Base-by-base conservation (phyloP, 2,797 vertebrate genomes). In the Sebastes steindachneri region DNA sequence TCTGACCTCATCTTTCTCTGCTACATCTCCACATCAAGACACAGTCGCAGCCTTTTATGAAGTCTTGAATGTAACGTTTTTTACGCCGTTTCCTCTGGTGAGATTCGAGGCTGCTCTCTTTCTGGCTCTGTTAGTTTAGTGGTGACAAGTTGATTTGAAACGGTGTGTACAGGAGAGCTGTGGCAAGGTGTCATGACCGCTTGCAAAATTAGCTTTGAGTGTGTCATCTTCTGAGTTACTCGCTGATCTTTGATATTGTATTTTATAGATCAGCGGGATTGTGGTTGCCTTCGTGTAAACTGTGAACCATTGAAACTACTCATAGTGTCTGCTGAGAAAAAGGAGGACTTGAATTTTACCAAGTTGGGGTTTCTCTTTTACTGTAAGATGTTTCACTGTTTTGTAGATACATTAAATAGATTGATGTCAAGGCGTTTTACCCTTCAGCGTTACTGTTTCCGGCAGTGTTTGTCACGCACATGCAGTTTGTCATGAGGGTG, bases 41-140 rank as follows among this genome's bases (percentile, higher is more conserved):
- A 23, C 59, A 33, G 55, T 75, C 37, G 12, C 60, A 80, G 77
- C 77, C 71, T 85, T 89, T 88, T 58, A 77, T 77, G 10, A 73
- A 74, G 72, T 84, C 68, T 87, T 82, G 74, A 89, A 91, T 93
- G 88, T 91, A 79, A 64, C 53, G 29, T 71, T 84, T 88, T 75
- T 59, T 31, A 59, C 28, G 19, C 65, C 51, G 29, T 89, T 79
- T 75, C 75, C 58, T 68, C 33, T 15, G 29, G 45, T 60, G 72
- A 79, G 28, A 68, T 80, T 71, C 8, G 7, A 64, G 35, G 79
- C 62, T 15, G 72, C 76, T 82, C 71, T 65, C 60, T 58, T 69
- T 53, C 57, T 58, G 78, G 67, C 67, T 80, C 63, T 59, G 66
- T 73, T 68, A 45, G 54, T 62, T 71, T 69, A 72, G 59, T 15